These are phyloP conservation scores for Ictalurus furcatus DNA, from an alignment of 2,113 vertebrate species.

Conservation along the genomic window DNA sequence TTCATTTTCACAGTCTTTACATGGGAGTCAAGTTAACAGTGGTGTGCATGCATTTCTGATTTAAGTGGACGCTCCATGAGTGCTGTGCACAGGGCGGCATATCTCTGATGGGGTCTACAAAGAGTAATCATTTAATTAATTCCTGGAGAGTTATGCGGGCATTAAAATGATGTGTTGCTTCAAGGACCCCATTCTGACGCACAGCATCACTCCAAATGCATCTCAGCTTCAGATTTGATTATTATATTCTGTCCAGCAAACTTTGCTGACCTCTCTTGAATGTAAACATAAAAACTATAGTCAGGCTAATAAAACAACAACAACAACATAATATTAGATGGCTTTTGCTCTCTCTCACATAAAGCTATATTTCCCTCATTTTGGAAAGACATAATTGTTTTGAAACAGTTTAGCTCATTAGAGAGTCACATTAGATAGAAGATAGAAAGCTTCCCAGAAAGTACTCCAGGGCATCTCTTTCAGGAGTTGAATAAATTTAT, in stretches of 20 bases:
- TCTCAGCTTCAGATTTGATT: not conserved
- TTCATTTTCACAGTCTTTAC: constrained; percentile 2
- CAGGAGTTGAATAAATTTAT: not conserved
- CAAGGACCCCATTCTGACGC: not conserved
- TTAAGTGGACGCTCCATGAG: not conserved
- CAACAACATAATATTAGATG: too few species aligned
- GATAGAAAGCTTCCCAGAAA: not conserved
- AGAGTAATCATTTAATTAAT: not conserved
- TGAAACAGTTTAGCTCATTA: not conserved
- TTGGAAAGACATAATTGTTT: not conserved
- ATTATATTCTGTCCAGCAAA: not conserved
- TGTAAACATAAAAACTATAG: not conserved
- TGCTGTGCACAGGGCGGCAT: not conserved
- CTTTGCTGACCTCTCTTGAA: not conserved
- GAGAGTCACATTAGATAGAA: not conserved
- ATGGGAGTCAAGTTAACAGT: not conserved
- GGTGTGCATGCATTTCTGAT: not conserved
- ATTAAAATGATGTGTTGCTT: not conserved
- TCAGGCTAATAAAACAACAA: not conserved
- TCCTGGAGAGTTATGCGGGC: not conserved
- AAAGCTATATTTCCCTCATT: not conserved
- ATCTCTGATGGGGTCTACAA: not conserved
- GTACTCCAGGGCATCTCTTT: not conserved
- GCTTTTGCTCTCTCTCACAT: too few species aligned
- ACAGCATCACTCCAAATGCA: not conserved